Percentiles rank a stretch among this genome's conserved stretches.
phyloP scores from a whole-genome alignment of 1,140 invertebrate genomes.

The Neoseiulus cucumeris region DNA sequence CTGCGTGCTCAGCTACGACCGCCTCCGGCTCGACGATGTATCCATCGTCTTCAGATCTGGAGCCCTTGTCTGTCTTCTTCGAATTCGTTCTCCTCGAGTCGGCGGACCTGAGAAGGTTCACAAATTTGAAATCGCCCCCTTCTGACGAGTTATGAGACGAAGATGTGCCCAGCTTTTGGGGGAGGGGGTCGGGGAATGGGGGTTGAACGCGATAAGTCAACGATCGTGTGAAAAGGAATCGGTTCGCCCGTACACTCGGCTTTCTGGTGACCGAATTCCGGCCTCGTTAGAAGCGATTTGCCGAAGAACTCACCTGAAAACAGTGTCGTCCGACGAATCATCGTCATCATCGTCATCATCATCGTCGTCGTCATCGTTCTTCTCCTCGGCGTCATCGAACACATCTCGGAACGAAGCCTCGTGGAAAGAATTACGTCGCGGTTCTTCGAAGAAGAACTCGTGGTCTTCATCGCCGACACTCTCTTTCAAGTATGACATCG shows the following conservation, averaged over 20 bases:
- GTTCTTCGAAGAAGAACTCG: background rate
- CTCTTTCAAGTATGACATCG: background rate
- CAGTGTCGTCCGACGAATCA: background rate
- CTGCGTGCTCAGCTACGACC: background rate
- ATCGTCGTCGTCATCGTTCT: background rate
- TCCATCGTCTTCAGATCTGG: background rate
- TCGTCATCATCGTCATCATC: background rate
- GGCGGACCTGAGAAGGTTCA: no score
- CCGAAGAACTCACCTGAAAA: slow-evolving; percentile 1
- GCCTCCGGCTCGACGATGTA: background rate
- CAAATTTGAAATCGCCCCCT: no score
- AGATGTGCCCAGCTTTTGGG: no score
- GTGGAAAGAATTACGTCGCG: background rate
- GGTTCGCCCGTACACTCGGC: no score
- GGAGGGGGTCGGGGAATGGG: no score
- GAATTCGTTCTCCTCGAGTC: no score
- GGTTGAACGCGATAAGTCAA: no score
- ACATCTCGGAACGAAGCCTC: background rate
- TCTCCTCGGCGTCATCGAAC: background rate
- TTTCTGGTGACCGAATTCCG: no score
- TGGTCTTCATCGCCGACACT: slow-evolving; percentile 5
- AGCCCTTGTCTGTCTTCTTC: no score
- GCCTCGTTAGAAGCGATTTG: no score
- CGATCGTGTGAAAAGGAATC: no score
- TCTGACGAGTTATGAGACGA: no score